A percentile compares a stretch with the other conserved stretches of the same genome.
Evolutionary conservation across 2,888 invertebrate species (phyloP).

Genomic region (Caenorhabditis sp.): DNA sequence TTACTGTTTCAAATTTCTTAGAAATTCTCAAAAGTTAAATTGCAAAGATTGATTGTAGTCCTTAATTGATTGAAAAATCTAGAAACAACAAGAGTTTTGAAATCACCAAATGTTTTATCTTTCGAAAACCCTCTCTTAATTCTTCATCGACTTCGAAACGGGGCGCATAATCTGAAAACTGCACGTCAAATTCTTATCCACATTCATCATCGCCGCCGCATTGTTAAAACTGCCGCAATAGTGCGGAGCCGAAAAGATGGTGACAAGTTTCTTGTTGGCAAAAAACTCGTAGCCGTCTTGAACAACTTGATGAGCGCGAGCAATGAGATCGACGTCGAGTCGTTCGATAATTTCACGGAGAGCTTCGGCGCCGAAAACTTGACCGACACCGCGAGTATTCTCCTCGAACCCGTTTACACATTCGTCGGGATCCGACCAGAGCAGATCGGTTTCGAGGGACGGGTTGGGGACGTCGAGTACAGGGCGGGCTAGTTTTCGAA

Average conservation of each 20-base stretch:
- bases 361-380: constrained; percentile 75
- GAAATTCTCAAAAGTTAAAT: no score
- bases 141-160: constrained; percentile 1
- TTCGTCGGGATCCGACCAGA: constrained; percentile 73
- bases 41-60: no score
- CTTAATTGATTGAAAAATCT: no score
- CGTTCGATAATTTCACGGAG: constrained; percentile 67
- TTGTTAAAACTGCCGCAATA: constrained; percentile 61
- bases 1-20: no score
- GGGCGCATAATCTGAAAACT: constrained; percentile 39
- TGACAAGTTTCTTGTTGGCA: constrained; percentile 58
- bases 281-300: constrained; percentile 77
- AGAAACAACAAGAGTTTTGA: no score
- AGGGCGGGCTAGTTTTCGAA: constrained; percentile 36
- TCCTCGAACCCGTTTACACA: constrained; percentile 44
- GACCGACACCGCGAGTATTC: constrained; percentile 74
- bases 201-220: constrained; percentile 62
- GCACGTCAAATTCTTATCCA: constrained; percentile 61
- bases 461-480: constrained; percentile 65
- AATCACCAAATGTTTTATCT: no score
- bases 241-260: constrained; percentile 55
- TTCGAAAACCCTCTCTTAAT: no score
- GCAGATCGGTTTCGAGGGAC: constrained; percentile 71
- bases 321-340: constrained; percentile 59
- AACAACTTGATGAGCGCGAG: constrained; percentile 72